Percentiles rank a stretch among this genome's conserved stretches.
Evolutionary conservation across 1,140 invertebrate species (phyloP).

Genomic region (Drosophila pandora): DNA sequence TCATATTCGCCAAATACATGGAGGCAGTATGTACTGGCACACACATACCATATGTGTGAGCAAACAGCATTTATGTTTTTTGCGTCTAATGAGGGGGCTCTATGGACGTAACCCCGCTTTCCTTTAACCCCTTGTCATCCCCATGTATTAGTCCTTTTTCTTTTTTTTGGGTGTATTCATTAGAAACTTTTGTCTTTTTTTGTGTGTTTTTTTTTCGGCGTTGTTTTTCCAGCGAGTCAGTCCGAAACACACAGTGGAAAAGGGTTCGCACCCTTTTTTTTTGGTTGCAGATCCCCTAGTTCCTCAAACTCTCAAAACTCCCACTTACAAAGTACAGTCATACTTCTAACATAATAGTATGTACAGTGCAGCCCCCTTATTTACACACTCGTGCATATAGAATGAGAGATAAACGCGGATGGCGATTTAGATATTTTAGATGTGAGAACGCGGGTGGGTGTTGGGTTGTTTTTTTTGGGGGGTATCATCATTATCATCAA

Average conservation of each 20-base stretch:
- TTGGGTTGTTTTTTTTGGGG: neutral
- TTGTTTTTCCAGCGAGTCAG: constrained; percentile 30
- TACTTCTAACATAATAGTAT: constrained; percentile 25
- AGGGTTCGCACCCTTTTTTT: constrained; percentile 50
- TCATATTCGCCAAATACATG: constrained; percentile 43
- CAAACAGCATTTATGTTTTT: constrained; percentile 52
- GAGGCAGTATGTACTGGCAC: neutral
- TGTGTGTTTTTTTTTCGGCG: constrained; percentile 42
- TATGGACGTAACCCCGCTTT: neutral
- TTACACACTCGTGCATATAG: neutral
- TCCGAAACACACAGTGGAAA: constrained; percentile 50
- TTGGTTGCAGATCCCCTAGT: neutral
- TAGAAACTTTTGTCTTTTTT: constrained; percentile 50
- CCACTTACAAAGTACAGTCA: constrained; percentile 7
- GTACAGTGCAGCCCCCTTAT: constrained; percentile 10
- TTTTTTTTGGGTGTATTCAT: constrained; percentile 69
- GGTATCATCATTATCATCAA: neutral
- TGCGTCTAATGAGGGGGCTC: constrained; percentile 55
- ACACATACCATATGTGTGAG: constrained; percentile 1
- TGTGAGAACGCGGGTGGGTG: constrained; percentile 13
- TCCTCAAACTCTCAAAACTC: neutral
- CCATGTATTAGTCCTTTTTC: constrained; percentile 45
- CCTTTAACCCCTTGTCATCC: constrained; percentile 39
- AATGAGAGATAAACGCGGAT: constrained; percentile 57
- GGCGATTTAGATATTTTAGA: constrained; percentile 80